Base-by-base conservation (phyloP, 2,113 vertebrate species). In the Calypte anna region DNA sequence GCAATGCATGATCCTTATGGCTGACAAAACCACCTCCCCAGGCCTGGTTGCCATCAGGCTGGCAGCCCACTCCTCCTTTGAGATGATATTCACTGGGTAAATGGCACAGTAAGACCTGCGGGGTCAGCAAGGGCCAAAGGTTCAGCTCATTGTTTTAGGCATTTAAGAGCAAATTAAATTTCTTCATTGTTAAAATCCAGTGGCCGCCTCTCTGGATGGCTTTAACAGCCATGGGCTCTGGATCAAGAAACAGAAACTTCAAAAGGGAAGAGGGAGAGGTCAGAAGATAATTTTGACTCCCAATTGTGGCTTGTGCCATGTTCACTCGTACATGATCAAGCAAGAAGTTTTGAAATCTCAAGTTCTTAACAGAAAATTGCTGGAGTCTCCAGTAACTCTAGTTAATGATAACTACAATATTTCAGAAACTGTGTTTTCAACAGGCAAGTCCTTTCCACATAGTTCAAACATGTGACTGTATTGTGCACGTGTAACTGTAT, bases 1-100 rank as follows among this genome's bases (percentile, higher is more conserved):
- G 19, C 59, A 27, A 20, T 3, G 13, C 28, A 33, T 0, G 0
- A 21, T n/a, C 40, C 14, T 19, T 15, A 18, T 1, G 5, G 20
- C 36, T 63, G n/a, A 31, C 43, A 70, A 44, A 38, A 9, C 5
- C 17, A 53, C 36, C 30, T 76, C 33, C 20, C 23, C 25, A 16
- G 27, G 27, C 9, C 27, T 5, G 6, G 20, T 24, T 61, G 63
- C 9, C 16, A 14, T 2, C 7, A 25, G 21, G 19, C 59, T 21
- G 27, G 16, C 3, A 10, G 43, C 13, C 14, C 14, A 6, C 28
- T 44, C 21, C 61, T 50, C 30, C 27, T 82, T 5, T 25, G 30
- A 15, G 21, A 14, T 25, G 15, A 20, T 6, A 9, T 43, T 59
- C 3, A 23, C 31, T 21, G 9, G 6, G 12, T 14, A 43, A 88